Conservation (phyloP, 2,888 invertebrate genomes). For the Agrilus cyanescens region DNA sequence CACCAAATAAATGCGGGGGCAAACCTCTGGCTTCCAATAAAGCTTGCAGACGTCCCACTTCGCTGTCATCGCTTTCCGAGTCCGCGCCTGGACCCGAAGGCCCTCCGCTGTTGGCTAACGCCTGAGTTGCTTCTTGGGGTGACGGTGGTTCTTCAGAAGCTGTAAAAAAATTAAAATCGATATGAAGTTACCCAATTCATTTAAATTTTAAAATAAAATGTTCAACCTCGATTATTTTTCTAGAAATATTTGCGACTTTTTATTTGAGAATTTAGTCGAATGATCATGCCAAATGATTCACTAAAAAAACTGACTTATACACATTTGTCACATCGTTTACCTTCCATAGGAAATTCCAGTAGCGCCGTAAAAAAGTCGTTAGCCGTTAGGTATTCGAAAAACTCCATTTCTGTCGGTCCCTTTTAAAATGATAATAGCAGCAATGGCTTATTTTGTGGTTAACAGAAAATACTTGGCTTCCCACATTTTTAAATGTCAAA, state of each 20-base stretch:
- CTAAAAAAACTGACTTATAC: neutral
- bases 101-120: slow-evolving; percentile 28
- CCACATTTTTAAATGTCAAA: too few relatives aligned
- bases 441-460: too few relatives aligned
- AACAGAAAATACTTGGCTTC: too few relatives aligned
- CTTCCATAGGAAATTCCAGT: neutral
- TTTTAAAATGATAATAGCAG: too few relatives aligned
- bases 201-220: too few relatives aligned
- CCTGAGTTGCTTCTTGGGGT: slow-evolving; percentile 33
- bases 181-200: neutral
- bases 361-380: neutral
- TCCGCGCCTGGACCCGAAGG: slow-evolving; percentile 40
- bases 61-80: slow-evolving; percentile 81
- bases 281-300: too few relatives aligned
- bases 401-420: too few relatives aligned
- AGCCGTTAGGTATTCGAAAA: neutral
- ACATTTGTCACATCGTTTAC: neutral
- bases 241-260: too few relatives aligned
- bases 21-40: slow-evolving; percentile 87
- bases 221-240: too few relatives aligned
- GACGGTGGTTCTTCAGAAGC: slow-evolving; percentile 33
- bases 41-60: slow-evolving; percentile 91
- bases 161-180: slow-evolving; percentile 15
- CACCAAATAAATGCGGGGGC: slow-evolving; percentile 94
- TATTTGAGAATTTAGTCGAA: too few relatives aligned